Evolutionary conservation across 2,797 vertebrate genomes (phyloP).

Genomic region (Silurus aristotelis): DNA sequence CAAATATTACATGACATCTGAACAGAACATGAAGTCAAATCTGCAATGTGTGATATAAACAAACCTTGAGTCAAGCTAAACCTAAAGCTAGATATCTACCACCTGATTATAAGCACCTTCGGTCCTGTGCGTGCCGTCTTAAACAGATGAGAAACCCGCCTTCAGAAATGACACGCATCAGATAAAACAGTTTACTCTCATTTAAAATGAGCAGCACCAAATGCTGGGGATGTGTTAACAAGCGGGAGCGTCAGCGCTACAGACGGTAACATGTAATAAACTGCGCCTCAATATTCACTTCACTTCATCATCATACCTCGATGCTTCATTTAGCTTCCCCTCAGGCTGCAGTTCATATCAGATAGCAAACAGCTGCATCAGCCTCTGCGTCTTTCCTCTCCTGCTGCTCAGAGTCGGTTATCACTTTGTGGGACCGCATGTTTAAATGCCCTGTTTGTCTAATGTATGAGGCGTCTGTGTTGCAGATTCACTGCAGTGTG

Average conservation of each 20-base stretch:
- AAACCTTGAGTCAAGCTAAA: neutral
- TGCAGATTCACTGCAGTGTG: slow-evolving; percentile 41
- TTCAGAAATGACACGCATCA: neutral
- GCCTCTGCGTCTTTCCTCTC: slow-evolving; percentile 12
- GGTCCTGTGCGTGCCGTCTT: neutral
- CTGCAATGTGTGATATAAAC: too few relatives aligned
- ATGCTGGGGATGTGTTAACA: slow-evolving; percentile 14
- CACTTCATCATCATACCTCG: slow-evolving; percentile 19
- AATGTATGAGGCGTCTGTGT: slow-evolving; percentile 41
- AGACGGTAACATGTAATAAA: slow-evolving; percentile 19
- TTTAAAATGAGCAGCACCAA: neutral
- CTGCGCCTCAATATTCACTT: slow-evolving; percentile 32
- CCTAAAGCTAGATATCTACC: neutral
- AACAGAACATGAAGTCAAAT: too few relatives aligned
- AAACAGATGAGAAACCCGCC: neutral
- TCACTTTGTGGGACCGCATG: slow-evolving; percentile 17
- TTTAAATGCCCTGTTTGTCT: slow-evolving; percentile 48
- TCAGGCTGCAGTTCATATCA: slow-evolving; percentile 32
- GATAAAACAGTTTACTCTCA: neutral
- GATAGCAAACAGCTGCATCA: slow-evolving; percentile 37
- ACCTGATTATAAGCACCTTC: neutral
- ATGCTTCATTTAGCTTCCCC: slow-evolving; percentile 28
- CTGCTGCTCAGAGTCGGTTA: slow-evolving; percentile 36
- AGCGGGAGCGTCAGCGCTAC: neutral
- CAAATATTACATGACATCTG: too few relatives aligned